These are phyloP conservation scores for Bombus turneri DNA, from an alignment of 1,140 invertebrate genomes.

Conservation along the genomic window DNA sequence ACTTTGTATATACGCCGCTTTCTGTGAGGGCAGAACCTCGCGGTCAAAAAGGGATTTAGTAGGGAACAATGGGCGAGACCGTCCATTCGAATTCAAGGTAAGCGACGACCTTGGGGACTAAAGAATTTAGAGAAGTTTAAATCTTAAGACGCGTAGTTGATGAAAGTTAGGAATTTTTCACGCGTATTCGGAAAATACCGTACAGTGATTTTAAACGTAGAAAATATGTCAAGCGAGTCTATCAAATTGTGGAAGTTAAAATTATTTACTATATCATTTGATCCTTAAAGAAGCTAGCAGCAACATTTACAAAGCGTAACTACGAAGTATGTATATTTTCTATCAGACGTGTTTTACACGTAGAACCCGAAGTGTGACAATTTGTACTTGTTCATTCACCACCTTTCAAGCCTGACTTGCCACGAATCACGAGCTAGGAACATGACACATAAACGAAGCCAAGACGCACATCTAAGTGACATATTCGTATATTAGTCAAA, in stretches of 20 bases:
- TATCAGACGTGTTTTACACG: no score
- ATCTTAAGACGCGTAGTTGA: not conserved
- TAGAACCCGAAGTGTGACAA: no score
- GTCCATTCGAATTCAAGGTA: slow-evolving; percentile 33
- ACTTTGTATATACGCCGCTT: slow-evolving; percentile 46
- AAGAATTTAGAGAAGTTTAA: not conserved
- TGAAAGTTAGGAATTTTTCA: not conserved
- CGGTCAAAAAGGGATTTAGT: slow-evolving; percentile 50
- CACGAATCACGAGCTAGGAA: not conserved
- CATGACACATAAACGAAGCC: not conserved
- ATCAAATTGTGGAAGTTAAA: no score
- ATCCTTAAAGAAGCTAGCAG: no score
- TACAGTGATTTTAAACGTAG: no score
- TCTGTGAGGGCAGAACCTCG: slow-evolving; percentile 43
- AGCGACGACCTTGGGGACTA: slow-evolving; percentile 38
- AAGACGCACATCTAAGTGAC: not conserved
- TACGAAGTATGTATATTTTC: no score
- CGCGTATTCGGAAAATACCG: no score
- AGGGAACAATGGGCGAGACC: slow-evolving; percentile 54
- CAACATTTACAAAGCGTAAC: no score
- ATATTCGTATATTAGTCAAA: not conserved
- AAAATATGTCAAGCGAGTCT: no score
- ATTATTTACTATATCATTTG: no score
- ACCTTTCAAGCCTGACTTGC: no score
- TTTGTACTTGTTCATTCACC: no score